These are phyloP conservation scores for Harpegnathos saltator DNA, from an alignment of 1,140 invertebrate genomes.

Conservation along the genomic window DNA sequence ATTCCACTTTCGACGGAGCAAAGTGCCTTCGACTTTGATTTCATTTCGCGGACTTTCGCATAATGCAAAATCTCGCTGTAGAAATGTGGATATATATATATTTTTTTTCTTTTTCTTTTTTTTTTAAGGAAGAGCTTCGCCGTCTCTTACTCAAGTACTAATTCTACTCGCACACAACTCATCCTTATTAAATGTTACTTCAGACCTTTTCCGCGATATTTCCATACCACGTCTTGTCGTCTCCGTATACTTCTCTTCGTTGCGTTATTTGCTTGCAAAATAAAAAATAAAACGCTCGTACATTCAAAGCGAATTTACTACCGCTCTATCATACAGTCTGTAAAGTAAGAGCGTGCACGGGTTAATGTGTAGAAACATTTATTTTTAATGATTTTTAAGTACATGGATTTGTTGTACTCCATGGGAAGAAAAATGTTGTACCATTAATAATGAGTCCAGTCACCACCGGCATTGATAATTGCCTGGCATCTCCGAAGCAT, in stretches of 20 bases:
- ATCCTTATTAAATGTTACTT: conserved; percentile 23
- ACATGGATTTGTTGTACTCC: too few relatives aligned
- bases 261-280: conserved; percentile 10
- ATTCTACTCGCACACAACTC: conserved; percentile 5
- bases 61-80: not conserved
- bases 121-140: not conserved
- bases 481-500: too few relatives aligned
- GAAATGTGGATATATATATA: too few relatives aligned
- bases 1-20: not conserved
- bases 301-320: not conserved
- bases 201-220: conserved; percentile 6
- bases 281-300: conserved; percentile 15
- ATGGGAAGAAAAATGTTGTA: too few relatives aligned
- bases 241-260: too few relatives aligned
- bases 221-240: not conserved
- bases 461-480: too few relatives aligned
- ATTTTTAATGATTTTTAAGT: too few relatives aligned
- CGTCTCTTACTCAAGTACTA: not conserved
- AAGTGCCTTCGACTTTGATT: conserved; percentile 17
- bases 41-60: conserved; percentile 8
- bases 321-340: not conserved
- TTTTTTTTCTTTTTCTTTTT: too few relatives aligned
- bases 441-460: too few relatives aligned
- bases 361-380: too few relatives aligned
- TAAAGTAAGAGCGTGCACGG: too few relatives aligned